Conservation (phyloP, 2,113 vertebrate genomes). For the Phaethornis superciliosus region DNA sequence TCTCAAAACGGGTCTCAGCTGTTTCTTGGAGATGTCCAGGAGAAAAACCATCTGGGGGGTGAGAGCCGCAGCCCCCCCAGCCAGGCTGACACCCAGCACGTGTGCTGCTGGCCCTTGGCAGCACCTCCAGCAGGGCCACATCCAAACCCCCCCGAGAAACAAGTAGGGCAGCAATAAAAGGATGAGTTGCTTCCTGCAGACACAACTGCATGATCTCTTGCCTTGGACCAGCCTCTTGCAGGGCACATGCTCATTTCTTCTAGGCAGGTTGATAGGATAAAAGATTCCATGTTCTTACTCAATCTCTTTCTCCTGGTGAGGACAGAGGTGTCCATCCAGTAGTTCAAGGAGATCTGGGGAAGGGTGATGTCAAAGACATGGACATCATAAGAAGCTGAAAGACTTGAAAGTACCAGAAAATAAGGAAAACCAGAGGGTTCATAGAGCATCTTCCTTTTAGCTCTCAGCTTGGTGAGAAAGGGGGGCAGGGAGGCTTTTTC, state of each 20-base stretch:
- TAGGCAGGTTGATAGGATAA: not conserved
- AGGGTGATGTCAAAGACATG: not conserved
- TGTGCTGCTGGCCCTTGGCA: not conserved
- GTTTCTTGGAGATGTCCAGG: not conserved
- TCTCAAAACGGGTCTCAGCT: not conserved
- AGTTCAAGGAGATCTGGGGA: not conserved
- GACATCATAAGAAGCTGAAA: not conserved
- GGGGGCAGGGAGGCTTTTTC: not conserved
- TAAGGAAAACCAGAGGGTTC: not conserved
- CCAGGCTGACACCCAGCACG: accelerated
- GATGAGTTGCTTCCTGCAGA: not conserved
- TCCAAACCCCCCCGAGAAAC: not conserved
- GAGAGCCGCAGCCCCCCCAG: accelerated
- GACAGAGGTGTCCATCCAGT: not conserved
- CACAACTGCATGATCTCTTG: not conserved
- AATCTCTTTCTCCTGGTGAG: not conserved
- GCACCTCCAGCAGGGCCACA: accelerated
- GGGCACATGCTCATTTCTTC: not conserved
- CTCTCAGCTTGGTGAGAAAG: not conserved
- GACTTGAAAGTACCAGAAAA: not conserved
- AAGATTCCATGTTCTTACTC: not conserved
- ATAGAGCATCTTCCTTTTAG: not conserved
- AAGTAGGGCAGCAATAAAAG: not conserved
- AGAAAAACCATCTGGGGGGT: not conserved
- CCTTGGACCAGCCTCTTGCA: not conserved